Conservation (phyloP, 2,888 invertebrate species). For the Eupithecia subumbrata region DNA sequence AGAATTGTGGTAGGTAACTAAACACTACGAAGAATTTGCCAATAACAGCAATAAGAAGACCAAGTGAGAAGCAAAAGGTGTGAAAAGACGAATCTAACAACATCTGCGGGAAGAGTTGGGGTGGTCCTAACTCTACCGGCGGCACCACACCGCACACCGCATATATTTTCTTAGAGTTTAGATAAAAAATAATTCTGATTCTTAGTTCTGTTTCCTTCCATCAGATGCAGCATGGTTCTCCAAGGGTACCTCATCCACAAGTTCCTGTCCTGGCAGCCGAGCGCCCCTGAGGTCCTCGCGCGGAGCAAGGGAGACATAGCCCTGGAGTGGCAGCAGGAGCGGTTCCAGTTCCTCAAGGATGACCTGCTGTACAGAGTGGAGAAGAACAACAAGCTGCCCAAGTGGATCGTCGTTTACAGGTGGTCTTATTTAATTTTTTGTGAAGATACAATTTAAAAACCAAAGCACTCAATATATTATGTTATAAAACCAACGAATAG, state of each 20-base stretch:
- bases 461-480: background rate
- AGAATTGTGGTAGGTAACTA: too few species aligned
- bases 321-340: constrained; percentile 57
- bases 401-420: constrained; percentile 74
- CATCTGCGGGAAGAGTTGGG: too few species aligned
- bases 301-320: constrained; percentile 60
- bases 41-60: too few species aligned
- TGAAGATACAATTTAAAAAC: background rate
- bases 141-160: too few species aligned
- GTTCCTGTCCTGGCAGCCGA: constrained; percentile 62
- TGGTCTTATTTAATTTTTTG: background rate
- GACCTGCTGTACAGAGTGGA: constrained; percentile 66
- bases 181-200: background rate
- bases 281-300: constrained; percentile 55
- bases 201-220: background rate
- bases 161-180: too few species aligned
- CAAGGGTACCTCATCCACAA: constrained; percentile 53
- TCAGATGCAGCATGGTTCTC: constrained; percentile 42
- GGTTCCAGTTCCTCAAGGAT: constrained; percentile 57
- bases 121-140: too few species aligned
- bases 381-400: constrained; percentile 70
- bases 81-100: too few species aligned
- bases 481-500: background rate
- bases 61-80: too few species aligned
- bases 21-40: too few species aligned